These are phyloP conservation scores for Trogon surrucura DNA, from an alignment of 2,113 vertebrate species.

Conservation along the genomic window DNA sequence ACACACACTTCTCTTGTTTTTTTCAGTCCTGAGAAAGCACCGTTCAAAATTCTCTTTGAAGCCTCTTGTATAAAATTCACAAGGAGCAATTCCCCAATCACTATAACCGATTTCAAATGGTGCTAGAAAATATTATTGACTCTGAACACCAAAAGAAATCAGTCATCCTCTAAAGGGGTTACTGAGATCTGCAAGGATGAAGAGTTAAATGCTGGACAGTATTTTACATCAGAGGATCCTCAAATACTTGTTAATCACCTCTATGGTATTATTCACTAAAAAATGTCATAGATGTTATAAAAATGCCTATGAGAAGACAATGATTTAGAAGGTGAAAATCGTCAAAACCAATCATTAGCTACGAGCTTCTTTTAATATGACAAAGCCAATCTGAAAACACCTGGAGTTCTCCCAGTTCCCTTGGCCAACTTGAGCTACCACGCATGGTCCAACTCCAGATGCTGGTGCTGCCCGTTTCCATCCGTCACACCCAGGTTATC, in stretches of 20 bases:
- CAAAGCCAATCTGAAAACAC: neutral
- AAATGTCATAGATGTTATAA: neutral
- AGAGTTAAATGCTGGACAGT: neutral
- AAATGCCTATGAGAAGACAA: neutral
- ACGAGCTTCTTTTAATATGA: neutral
- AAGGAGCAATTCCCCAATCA: slow-evolving; percentile 85
- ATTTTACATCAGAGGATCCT: neutral
- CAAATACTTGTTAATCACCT: neutral
- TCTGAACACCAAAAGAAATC: slow-evolving; percentile 99
- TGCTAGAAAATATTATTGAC: slow-evolving; percentile 94
- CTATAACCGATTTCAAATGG: slow-evolving; percentile 99
- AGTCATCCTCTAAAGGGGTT: slow-evolving; percentile 94
- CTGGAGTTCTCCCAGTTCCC: neutral
- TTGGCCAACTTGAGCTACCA: neutral
- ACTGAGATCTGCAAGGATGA: slow-evolving; percentile 19
- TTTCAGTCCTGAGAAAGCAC: neutral
- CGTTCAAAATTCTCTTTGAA: neutral
- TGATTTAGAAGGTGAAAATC: neutral
- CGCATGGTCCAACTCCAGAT: accelerated
- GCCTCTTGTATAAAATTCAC: neutral
- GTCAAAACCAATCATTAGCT: neutral
- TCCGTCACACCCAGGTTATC: neutral
- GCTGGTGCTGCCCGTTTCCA: neutral
- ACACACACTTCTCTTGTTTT: neutral
- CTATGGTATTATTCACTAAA: neutral